A percentile compares a stretch with the other conserved stretches of the same genome.
Evolutionary conservation across 2,113 vertebrate species (phyloP).

Genomic region (Poicephalus meyeri): DNA sequence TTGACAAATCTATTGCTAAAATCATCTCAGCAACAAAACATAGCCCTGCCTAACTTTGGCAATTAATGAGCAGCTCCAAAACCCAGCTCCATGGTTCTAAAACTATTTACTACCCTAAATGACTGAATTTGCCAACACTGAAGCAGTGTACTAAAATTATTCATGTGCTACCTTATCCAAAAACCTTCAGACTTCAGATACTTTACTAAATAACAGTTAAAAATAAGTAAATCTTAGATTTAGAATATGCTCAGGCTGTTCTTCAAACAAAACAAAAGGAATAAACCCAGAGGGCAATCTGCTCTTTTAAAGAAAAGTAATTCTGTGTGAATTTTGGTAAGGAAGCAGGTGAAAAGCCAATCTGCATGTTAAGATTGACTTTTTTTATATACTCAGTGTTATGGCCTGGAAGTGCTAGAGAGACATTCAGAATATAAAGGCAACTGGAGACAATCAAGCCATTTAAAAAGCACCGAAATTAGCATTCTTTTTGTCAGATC

Average conservation of each 20-base stretch:
- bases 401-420: not conserved
- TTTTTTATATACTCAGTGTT: not conserved
- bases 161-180: not conserved
- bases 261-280: not conserved
- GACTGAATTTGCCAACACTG: not conserved
- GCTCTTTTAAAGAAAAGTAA: not conserved
- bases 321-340: not conserved
- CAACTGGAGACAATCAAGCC: constrained; percentile 46
- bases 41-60: not conserved
- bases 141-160: not conserved
- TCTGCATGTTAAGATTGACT: not conserved
- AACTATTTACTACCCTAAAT: not conserved
- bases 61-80: not conserved
- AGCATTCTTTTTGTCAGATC: constrained; percentile 41
- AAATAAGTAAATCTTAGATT: not conserved
- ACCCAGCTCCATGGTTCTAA: not conserved
- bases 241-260: not conserved
- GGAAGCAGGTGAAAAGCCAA: rapidly evolving
- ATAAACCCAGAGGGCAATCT: not conserved
- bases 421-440: constrained; percentile 10
- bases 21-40: not conserved
- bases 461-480: constrained; percentile 41
- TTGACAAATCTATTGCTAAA: not conserved
- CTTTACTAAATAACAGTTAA: not conserved
- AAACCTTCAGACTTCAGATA: not conserved